A percentile compares a stretch with the other conserved stretches of the same genome.
These are phyloP conservation scores for Cydia fagiglandana DNA, from an alignment of 1,140 invertebrate species.

Conservation along the genomic window DNA sequence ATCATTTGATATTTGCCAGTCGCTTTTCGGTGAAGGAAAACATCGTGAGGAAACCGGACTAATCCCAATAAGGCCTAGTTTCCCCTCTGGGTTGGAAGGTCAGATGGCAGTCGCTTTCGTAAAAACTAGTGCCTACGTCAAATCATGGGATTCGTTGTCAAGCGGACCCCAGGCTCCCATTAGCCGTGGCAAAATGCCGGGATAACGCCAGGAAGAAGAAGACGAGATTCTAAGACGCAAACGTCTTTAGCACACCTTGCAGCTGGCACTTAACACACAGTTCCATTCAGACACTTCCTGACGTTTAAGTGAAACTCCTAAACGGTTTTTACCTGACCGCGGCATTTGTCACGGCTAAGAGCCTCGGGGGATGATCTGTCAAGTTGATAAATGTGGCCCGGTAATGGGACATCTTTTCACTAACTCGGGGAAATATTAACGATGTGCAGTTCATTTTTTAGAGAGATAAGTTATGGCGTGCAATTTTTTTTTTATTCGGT, in stretches of 20 bases:
- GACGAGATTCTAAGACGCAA: too few relatives aligned
- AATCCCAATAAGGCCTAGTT: too few relatives aligned
- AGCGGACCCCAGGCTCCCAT: too few relatives aligned
- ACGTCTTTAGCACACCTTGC: not conserved
- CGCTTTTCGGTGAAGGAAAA: too few relatives aligned
- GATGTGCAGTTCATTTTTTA: slow-evolving; percentile 48
- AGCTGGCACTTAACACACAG: not conserved
- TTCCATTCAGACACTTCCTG: slow-evolving; percentile 7
- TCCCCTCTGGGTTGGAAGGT: too few relatives aligned
- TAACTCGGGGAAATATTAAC: slow-evolving; percentile 36
- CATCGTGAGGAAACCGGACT: too few relatives aligned
- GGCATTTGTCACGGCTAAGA: slow-evolving; percentile 54
- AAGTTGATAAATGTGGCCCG: slow-evolving; percentile 48
- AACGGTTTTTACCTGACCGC: slow-evolving; percentile 51
- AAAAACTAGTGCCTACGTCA: too few relatives aligned
- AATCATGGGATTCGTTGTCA: too few relatives aligned
- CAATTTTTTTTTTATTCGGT: not conserved
- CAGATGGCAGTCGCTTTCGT: too few relatives aligned
- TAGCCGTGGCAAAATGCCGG: too few relatives aligned
- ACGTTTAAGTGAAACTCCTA: slow-evolving; percentile 35
- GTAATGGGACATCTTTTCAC: slow-evolving; percentile 45
- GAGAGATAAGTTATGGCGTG: slow-evolving; percentile 40
- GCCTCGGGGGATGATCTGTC: slow-evolving; percentile 48
- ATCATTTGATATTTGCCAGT: too few relatives aligned
- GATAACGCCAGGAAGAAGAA: too few relatives aligned